Evolutionary conservation across 2,113 vertebrate genomes (phyloP).

Genomic region (Parus major): DNA sequence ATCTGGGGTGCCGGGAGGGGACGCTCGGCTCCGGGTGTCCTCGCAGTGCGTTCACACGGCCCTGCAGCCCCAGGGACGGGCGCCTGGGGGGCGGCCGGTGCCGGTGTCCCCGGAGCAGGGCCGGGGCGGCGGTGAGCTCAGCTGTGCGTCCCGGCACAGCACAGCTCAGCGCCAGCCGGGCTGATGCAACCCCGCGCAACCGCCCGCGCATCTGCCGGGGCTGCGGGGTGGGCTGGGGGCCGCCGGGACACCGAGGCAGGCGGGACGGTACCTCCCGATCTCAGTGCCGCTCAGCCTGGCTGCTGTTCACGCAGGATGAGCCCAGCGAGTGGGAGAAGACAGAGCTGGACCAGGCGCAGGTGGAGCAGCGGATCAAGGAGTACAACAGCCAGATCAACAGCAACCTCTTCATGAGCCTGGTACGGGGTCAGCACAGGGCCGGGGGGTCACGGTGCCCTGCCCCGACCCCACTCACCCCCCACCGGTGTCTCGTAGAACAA

Average conservation of each 20-base stretch:
- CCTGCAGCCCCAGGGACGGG: neutral
- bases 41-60: neutral
- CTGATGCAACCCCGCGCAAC: conserved; percentile 34
- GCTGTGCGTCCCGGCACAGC: neutral
- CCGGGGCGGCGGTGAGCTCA: neutral
- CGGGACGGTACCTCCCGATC: accelerated
- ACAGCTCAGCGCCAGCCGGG: neutral
- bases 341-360: conserved; percentile 81
- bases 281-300: neutral
- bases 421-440: conserved; percentile 63
- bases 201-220: neutral
- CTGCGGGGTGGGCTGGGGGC: neutral
- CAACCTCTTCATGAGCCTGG: conserved; percentile 94
- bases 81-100: neutral
- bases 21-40: neutral
- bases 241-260: neutral
- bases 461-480: neutral
- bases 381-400: conserved; percentile 95
- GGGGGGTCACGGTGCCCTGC: neutral
- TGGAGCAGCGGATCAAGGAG: conserved; percentile 89
- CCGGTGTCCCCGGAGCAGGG: neutral
- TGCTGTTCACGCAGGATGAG: conserved; percentile 81
- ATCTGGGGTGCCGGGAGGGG: neutral
- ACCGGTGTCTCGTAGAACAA: conserved; percentile 77
- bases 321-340: conserved; percentile 80